phyloP scores from a whole-genome alignment of 1,140 invertebrate genomes.

The Drepana arcuata region DNA sequence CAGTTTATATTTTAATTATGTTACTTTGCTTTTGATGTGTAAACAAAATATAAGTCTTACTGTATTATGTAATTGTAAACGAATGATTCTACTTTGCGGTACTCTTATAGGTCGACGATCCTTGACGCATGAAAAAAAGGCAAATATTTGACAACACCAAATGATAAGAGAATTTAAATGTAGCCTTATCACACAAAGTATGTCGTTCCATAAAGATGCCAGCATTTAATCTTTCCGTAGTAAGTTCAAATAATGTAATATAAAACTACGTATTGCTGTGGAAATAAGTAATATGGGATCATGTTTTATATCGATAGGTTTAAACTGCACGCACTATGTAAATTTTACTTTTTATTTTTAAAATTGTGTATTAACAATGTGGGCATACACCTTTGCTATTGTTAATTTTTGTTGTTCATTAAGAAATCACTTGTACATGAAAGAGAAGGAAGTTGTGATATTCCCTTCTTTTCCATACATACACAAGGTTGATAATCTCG shows the following conservation, averaged over 20 bases:
- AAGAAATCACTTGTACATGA: no score
- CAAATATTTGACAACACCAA: slow-evolving; percentile 30
- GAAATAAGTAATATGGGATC: no score
- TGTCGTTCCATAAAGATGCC: not conserved
- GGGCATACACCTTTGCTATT: no score
- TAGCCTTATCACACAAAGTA: slow-evolving; percentile 17
- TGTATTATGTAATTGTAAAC: not conserved
- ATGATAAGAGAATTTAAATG: slow-evolving; percentile 19
- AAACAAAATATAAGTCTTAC: not conserved
- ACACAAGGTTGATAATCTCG: no score
- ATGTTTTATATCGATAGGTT: no score
- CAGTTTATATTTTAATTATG: slow-evolving; percentile 4
- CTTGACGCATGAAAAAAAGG: slow-evolving; percentile 22
- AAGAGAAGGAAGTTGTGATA: no score
- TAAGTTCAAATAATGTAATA: not conserved
- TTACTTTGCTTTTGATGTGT: not conserved
- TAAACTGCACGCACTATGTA: no score
- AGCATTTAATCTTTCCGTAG: not conserved
- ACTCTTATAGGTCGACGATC: slow-evolving; percentile 30
- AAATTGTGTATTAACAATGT: not conserved
- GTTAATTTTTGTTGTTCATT: no score
- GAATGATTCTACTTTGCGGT: no score
- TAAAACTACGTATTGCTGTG: no score
- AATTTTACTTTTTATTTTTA: not conserved
- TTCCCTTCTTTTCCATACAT: no score